Conservation (phyloP, 2,113 vertebrate species). For the Dasyornis broadbenti region DNA sequence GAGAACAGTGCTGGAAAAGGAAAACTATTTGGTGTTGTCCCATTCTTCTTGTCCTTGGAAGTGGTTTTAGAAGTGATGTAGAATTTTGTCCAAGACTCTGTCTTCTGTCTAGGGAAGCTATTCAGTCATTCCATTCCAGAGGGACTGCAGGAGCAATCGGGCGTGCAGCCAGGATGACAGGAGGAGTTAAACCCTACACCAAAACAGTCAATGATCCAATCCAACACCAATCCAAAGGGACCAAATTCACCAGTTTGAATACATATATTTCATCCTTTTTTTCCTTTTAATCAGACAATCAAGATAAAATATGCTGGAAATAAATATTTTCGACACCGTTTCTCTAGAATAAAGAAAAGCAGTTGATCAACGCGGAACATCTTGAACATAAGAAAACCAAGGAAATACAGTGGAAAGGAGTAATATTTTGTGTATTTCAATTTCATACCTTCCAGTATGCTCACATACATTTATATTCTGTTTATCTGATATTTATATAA, state of each 20-base stretch:
- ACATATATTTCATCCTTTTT: rapidly evolving
- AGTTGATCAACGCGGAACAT: neutral
- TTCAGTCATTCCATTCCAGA: neutral
- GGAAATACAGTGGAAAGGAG: neutral
- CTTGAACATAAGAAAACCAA: neutral
- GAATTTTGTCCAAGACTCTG: neutral
- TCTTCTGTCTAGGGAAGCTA: neutral
- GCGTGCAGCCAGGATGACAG: neutral
- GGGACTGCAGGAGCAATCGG: neutral
- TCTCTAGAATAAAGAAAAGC: neutral
- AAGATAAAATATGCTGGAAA: neutral
- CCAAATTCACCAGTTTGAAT: neutral
- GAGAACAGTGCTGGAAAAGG: neutral
- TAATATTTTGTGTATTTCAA: neutral
- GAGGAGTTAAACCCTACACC: neutral
- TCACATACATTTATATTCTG: neutral
- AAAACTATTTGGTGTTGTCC: neutral
- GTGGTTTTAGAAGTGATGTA: rapidly evolving
- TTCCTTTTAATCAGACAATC: neutral
- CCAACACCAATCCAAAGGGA: neutral
- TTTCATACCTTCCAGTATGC: neutral
- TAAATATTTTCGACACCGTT: neutral
- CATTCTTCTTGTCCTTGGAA: neutral
- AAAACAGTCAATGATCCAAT: neutral
- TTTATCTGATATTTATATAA: neutral